These are phyloP conservation scores for Acyrthosiphon pisum DNA, from an alignment of 1,140 invertebrate genomes.

Conservation along the genomic window DNA sequence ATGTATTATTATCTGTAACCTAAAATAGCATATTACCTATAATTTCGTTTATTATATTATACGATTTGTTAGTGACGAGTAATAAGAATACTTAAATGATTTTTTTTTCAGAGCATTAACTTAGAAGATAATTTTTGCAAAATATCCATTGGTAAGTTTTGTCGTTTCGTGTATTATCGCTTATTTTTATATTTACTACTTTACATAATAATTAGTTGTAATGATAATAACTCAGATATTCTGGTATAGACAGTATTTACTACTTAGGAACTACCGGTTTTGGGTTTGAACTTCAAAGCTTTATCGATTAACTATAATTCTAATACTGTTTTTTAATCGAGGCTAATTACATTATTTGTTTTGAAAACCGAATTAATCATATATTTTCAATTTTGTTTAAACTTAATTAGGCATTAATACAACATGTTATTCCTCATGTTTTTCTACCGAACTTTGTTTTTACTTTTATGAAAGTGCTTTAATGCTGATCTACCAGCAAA, in stretches of 20 bases:
- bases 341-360: neutral
- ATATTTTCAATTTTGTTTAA: neutral
- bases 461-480: neutral
- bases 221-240: neutral
- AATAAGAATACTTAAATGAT: neutral
- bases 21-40: neutral
- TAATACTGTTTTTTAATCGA: neutral
- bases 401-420: neutral
- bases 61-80: neutral
- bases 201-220: neutral
- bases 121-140: neutral
- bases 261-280: neutral
- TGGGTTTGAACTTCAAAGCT: neutral
- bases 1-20: neutral
- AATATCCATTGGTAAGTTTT: neutral
- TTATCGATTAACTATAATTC: neutral
- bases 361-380: neutral
- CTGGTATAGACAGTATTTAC: neutral
- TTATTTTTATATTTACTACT: neutral
- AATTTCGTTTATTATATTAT: neutral
- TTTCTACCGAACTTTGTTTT: neutral
- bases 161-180: neutral
- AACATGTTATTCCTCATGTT: neutral
- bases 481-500: neutral
- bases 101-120: neutral